These are phyloP conservation scores for Steinernema hermaphroditum DNA, from an alignment of 2,888 invertebrate species.

Conservation along the genomic window DNA sequence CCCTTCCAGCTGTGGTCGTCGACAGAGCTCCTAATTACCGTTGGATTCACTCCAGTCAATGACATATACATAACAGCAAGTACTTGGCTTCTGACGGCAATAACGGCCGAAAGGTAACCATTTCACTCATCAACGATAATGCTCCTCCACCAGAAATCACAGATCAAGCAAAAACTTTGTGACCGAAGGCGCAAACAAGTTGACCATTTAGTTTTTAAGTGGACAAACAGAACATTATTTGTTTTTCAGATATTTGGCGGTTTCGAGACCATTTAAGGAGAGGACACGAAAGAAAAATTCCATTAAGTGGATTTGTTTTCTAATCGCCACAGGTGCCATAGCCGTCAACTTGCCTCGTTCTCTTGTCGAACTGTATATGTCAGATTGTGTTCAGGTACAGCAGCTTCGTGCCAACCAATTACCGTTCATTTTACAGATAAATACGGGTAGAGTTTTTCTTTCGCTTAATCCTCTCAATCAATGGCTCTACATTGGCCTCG, in stretches of 20 bases:
- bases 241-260: slow-evolving; percentile 21
- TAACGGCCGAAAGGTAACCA: slow-evolving; percentile 25
- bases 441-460: slow-evolving; percentile 19
- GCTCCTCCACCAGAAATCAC: not conserved
- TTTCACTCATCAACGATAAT: no score
- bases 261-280: slow-evolving; percentile 26
- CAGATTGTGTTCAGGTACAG: slow-evolving; percentile 9
- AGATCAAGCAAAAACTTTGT: not conserved
- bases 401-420: not conserved
- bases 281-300: slow-evolving; percentile 19
- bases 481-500: slow-evolving; percentile 7
- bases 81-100: slow-evolving; percentile 9
- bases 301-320: slow-evolving; percentile 30
- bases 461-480: not conserved
- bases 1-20: slow-evolving; percentile 9
- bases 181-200: not conserved
- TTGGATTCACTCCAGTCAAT: slow-evolving; percentile 18
- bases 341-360: slow-evolving; percentile 24
- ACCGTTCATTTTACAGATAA: slow-evolving; percentile 6
- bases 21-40: slow-evolving; percentile 10
- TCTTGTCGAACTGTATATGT: slow-evolving; percentile 11
- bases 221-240: slow-evolving; percentile 1
- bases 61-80: slow-evolving; percentile 25
- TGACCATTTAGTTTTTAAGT: not conserved
- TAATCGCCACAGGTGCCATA: slow-evolving; percentile 18